Evolutionary conservation across 2,113 vertebrate species (phyloP), one percentile per base, ranked within the genome.

Genomic region (Brachirus orientalis): DNA sequence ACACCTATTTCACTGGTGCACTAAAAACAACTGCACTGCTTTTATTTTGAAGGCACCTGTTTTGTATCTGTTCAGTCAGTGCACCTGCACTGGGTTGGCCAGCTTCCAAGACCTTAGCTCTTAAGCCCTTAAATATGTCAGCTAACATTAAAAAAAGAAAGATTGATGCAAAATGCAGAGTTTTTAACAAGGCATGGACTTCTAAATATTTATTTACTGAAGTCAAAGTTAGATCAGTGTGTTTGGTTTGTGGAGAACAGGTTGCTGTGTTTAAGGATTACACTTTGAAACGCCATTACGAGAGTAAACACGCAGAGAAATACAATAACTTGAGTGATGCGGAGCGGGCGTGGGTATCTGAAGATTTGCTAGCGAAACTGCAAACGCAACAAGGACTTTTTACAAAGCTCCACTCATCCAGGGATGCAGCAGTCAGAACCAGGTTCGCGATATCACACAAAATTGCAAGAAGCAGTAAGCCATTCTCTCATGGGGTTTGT

Each of bases 151-250:
- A 50, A 51, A 66, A 53, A 16, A 53, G 19, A 63, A 37, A 44
- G 4, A 7, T 59, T 5, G 53, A 48, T 54, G 7, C 5, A 0
- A 58, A 68, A 47, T 22, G 52, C 28, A 18, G 70, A 2, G 1
- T 40, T 59, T 77, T 77, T 0, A 61, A 56, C 9, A 50, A 20
- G 6, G 55, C 7, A 36, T 64, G 54, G 55, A 68, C 69, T 58
- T 0, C 35, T 7, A 65, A 65, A 18, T 73, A 62, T 57, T 70
- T 70, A 3, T 74, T 81, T 64, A 60, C 63, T 35, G 47, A 82
- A 43, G 12, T 57, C 38, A 9, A 8, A 41, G 56, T 38, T 55
- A 64, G 69, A 64, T 8, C 52, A 0, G 37, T 69, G 33, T 75
- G 62, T 44, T 59, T 69, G 40, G 19, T 75, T 44, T 75, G 64